Evolutionary conservation across 2,113 vertebrate species (phyloP).

Genomic region (Rattus rattus): DNA sequence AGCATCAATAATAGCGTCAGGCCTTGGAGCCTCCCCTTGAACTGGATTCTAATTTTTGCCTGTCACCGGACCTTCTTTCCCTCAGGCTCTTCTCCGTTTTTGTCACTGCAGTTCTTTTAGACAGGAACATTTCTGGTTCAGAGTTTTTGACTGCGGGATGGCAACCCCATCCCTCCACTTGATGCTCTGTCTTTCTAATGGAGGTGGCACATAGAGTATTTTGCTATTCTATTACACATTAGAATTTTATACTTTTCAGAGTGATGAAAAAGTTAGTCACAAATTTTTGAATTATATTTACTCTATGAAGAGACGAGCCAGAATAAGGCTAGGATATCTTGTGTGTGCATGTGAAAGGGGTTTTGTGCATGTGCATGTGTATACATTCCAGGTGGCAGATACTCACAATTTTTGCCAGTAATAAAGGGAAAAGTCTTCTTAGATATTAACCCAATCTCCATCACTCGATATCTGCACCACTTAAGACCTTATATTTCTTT

Average conservation of each 20-base stretch:
- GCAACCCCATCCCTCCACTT: too few relatives aligned
- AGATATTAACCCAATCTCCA: neutral
- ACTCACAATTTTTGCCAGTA: neutral
- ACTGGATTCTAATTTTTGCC: too few relatives aligned
- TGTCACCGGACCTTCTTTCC: too few relatives aligned
- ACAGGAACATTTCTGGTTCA: too few relatives aligned
- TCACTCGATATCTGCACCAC: neutral
- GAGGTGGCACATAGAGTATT: neutral
- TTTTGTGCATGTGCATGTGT: neutral
- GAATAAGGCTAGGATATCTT: neutral
- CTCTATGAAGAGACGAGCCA: conserved; percentile 4
- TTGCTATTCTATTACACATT: neutral
- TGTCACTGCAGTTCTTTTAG: too few relatives aligned
- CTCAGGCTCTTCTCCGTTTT: too few relatives aligned
- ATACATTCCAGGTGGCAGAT: neutral
- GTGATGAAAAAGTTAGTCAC: neutral
- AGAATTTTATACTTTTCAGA: neutral
- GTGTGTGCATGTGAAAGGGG: too few relatives aligned
- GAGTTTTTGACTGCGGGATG: too few relatives aligned
- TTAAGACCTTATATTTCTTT: neutral
- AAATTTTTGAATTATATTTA: neutral
- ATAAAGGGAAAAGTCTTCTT: neutral
- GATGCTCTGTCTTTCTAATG: too few relatives aligned
- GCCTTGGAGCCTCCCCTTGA: too few relatives aligned
- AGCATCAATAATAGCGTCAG: too few relatives aligned